These are phyloP conservation scores for Catostylus mosaicus DNA, from an alignment of 30 jellyfish, hydroid and myxozoan species.

Conservation along the genomic window DNA sequence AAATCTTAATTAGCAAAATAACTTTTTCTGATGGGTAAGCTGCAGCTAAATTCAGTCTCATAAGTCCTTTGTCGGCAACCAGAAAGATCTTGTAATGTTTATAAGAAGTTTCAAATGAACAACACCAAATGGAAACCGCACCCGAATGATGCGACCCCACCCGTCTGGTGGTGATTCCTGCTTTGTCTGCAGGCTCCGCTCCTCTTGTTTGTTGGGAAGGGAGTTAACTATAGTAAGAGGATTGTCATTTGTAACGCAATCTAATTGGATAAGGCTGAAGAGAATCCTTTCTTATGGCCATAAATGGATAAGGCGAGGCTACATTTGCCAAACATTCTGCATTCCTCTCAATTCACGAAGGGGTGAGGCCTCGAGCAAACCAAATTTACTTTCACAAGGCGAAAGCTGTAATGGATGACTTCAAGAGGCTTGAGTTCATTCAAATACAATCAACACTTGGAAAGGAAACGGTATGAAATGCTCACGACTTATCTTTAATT, in stretches of 20 bases:
- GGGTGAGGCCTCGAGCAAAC: neutral
- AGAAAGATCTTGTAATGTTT: no score
- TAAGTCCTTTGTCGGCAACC: no score
- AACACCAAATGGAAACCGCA: no score
- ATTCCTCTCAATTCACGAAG: neutral
- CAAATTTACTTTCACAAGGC: neutral
- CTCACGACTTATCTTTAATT: neutral
- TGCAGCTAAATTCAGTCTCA: no score
- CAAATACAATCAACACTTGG: slow-evolving; percentile 67
- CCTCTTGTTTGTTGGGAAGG: slow-evolving; percentile 25
- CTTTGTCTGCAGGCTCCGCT: slow-evolving; percentile 1
- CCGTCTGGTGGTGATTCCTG: no score
- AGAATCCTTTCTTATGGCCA: slow-evolving; percentile 24
- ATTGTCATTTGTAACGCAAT: slow-evolving; percentile 6
- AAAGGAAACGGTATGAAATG: slow-evolving; percentile 45
- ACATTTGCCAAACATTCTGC: neutral
- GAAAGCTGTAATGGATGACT: slow-evolving; percentile 56
- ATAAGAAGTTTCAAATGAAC: no score
- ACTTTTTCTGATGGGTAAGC: no score
- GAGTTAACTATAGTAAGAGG: slow-evolving; percentile 34
- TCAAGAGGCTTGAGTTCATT: slow-evolving; percentile 63
- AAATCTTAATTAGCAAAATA: no score
- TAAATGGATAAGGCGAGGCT: slow-evolving; percentile 79
- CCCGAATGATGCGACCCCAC: no score
- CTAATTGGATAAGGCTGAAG: slow-evolving; percentile 49